Evolutionary conservation across 2,113 vertebrate genomes (phyloP).

Genomic region (Numenius arquata): DNA sequence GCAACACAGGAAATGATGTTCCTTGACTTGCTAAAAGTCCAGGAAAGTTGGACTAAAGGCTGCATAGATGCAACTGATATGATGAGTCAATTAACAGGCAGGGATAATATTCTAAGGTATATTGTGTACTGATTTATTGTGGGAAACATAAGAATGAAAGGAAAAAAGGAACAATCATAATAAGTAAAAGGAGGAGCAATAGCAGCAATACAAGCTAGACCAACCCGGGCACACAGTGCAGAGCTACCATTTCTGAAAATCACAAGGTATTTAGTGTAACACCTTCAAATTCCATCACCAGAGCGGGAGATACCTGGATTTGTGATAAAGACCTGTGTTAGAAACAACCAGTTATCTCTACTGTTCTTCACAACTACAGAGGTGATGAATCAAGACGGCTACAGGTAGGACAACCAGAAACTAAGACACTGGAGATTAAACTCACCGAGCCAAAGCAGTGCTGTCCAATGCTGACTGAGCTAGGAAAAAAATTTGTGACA

Average conservation of each 20-base stretch:
- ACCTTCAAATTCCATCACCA: neutral
- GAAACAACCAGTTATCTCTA: neutral
- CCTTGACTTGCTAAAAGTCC: neutral
- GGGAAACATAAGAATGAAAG: neutral
- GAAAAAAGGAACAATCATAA: neutral
- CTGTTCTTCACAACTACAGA: neutral
- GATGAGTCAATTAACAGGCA: neutral
- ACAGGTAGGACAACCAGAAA: neutral
- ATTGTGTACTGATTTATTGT: neutral
- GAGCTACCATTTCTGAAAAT: neutral
- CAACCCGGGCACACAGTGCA: neutral
- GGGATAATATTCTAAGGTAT: neutral
- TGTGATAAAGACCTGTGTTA: too few relatives aligned
- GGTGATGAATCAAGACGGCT: neutral
- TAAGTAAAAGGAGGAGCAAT: neutral
- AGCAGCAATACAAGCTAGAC: neutral
- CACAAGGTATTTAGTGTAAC: neutral
- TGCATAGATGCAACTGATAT: neutral
- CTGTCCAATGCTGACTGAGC: neutral
- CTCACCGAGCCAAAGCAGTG: conserved; percentile 23
- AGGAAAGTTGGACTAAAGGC: neutral
- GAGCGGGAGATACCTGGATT: neutral
- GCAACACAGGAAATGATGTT: neutral
- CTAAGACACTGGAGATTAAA: neutral
- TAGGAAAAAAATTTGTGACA: neutral